Base-by-base conservation (phyloP, 2,888 invertebrate genomes). In the Sphecodes monilicornis region DNA sequence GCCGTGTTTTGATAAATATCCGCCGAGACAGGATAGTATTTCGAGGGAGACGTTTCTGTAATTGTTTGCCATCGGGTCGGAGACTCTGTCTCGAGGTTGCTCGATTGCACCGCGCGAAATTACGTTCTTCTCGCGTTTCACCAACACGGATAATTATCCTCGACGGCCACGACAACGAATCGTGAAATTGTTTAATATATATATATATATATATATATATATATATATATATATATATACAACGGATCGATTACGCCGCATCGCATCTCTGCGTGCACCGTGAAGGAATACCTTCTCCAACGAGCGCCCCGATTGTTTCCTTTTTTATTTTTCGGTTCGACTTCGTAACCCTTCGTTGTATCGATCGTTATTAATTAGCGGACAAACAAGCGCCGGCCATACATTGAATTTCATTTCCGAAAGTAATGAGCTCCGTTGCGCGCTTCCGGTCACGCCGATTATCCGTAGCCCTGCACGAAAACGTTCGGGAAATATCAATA, bases 131-230 rank as follows among this genome's bases (percentile, higher is more conserved):
- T 79, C 72, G 76, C 72, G 77, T 79, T 87, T 87, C 80, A 76
- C 70, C 36, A 69, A 29, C 76, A 78, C 78, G 86, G 83, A 85
- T 85, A 85, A 87, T 86, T 89, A 76, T 43, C 78, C 77, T 78
- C 74, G 11, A 70, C 64, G 78, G 60, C 57, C 29, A 57, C 73
- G 73, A 86, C 73, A 76, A 86, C 79, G 79, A 89, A 86, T 88
- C 76, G 82, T 88, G 78, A 85, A 88, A 85, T 88, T 84, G 85
- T 88, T 88, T 85, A 78, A 86, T 78, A 76, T 54, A 73, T n/a
- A n/a, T n/a, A n/a, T n/a, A n/a, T n/a, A n/a, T n/a, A n/a, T n/a
- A n/a, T n/a, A n/a, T n/a, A n/a, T n/a, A n/a, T n/a, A n/a, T n/a
- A n/a, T n/a, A n/a, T n/a, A n/a, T n/a, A n/a, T n/a, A n/a, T n/a